phyloP scores from a whole-genome alignment of 2,113 vertebrate species.

The Axis porcinus region DNA sequence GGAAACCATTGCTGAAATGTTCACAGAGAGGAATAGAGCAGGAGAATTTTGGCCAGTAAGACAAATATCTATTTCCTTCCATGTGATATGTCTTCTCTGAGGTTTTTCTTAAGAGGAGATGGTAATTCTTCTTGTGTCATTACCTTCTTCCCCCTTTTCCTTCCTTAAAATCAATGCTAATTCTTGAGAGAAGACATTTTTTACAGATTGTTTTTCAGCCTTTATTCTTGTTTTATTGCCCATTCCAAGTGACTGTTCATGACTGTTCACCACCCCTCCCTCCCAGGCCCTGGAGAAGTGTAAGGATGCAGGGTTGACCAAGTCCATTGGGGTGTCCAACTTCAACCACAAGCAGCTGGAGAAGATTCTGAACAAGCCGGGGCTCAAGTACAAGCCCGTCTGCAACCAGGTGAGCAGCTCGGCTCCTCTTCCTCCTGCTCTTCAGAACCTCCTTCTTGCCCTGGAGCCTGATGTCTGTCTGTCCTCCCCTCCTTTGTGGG shows the following conservation, averaged over 20 bases:
- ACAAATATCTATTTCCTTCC: not conserved
- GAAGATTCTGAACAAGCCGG: conserved; percentile 84
- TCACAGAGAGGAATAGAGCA: not conserved
- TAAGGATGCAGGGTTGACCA: conserved; percentile 82
- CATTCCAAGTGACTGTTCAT: not conserved
- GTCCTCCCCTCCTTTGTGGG: not conserved
- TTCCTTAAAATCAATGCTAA: not conserved
- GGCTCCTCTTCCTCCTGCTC: not conserved
- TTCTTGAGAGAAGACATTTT: not conserved
- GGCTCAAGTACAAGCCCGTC: conserved; percentile 83
- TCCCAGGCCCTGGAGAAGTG: not conserved
- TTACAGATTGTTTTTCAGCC: too few species aligned
- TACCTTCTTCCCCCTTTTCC: not conserved
- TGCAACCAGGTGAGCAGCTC: conserved; percentile 81
- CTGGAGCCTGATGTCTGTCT: not conserved
- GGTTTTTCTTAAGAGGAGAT: not conserved
- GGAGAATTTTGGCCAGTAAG: fast-evolving
- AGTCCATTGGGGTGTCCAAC: conserved; percentile 84
- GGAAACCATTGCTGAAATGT: not conserved
- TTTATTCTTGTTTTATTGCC: not conserved
- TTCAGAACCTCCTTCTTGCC: not conserved
- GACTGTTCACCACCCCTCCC: not conserved
- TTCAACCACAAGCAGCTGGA: conserved; percentile 82
- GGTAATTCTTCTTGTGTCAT: not conserved
- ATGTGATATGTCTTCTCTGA: not conserved